phyloP scores from a whole-genome alignment of 53 echinoderm and acorn worm species.

The Arbacia lixula region DNA sequence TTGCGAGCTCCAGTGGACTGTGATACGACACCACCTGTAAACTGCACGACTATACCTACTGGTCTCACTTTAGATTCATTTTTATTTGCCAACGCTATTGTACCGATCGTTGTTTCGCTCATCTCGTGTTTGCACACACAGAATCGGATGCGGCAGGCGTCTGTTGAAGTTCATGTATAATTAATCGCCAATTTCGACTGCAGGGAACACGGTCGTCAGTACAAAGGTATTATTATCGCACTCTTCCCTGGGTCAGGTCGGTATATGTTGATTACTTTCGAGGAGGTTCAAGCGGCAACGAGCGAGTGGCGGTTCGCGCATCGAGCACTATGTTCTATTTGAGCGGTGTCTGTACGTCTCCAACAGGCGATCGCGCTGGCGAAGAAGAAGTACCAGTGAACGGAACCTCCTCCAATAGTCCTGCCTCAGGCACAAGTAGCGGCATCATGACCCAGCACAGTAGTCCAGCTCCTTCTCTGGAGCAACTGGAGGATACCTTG shows the following conservation, averaged over 20 bases:
- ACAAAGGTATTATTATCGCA: conserved; percentile 34
- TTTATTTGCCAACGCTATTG: background rate
- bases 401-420: background rate
- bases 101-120: background rate
- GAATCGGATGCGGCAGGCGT: too few relatives aligned
- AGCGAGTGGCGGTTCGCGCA: background rate
- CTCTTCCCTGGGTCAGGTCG: conserved; percentile 34
- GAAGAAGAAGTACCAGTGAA: conserved; percentile 8
- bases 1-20: too few relatives aligned
- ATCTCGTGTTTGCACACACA: background rate
- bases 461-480: conserved; percentile 53
- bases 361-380: background rate
- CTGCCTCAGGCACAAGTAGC: background rate
- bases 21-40: conserved; percentile 43
- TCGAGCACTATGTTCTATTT: conserved; percentile 42
- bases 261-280: conserved; percentile 43
- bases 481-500: conserved; percentile 68
- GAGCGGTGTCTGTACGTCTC: conserved; percentile 31
- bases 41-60: conserved; percentile 10
- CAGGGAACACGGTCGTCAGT: conserved; percentile 1
- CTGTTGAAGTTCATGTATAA: conserved; percentile 11
- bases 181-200: background rate
- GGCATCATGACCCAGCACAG: conserved; percentile 16
- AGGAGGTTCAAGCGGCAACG: conserved; percentile 45
- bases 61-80: background rate